Base-by-base conservation (phyloP, 2,888 invertebrate species). In the Liodrosophila aerea region DNA sequence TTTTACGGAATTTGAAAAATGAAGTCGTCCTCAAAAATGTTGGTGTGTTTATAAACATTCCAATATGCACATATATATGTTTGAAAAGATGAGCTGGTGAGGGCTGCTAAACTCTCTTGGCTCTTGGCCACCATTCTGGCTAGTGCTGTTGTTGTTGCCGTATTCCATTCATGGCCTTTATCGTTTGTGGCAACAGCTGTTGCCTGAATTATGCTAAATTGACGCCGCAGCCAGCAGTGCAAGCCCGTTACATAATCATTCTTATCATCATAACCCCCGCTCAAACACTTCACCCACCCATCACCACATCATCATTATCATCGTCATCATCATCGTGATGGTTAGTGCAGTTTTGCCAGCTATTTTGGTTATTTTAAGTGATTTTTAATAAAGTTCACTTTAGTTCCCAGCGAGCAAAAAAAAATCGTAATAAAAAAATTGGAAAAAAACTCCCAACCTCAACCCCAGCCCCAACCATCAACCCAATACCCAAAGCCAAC, bases 121-220 rank as follows among this genome's bases (percentile, higher is more conserved):
- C 73, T 72, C 66, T 54, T 51, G 53, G 80, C 80, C 61, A 73
- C 33, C 46, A 18, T 46, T 51, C 34, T 16, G 11, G 36, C n/a
- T 44, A 43, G 13, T 46, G 40, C 11, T 53, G 43, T 27, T 41
- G 59, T 12, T 49, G 51, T 44, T 50, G 59, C 56, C 64, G 59
- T 74, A 81, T 70, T 84, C 75, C 82, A 81, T 81, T 81, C 82
- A 81, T 81, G 78, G 81, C 59, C 77, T 81, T 81, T 81, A 81
- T 84, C 84, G 80, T 84, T 81, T 84, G 82, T 81, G 85, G 82
- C 80, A 77, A 84, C 80, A 84, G 80, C 85, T 81, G 80, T 81
- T 81, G 82, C 74, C 82, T 73, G 80, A 81, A 81, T 84, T 81
- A 81, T 81, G 80, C 82, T 77, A 73, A 63, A 81, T 73, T 81